Conservation (phyloP, 2,113 vertebrate species). For the Saccopteryx leptura region DNA sequence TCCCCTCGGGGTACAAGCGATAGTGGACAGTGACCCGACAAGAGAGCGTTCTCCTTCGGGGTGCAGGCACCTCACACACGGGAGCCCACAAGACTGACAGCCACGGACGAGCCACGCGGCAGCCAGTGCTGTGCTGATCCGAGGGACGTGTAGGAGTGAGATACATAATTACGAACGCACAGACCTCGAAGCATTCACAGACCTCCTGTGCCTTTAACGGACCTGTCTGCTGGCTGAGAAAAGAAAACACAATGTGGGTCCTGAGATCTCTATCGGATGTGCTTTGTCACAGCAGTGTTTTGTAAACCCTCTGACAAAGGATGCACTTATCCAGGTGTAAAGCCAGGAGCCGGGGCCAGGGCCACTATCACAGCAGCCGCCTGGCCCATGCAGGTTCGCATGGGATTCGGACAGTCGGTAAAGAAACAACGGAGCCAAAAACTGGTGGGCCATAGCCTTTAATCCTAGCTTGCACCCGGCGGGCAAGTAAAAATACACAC, state of each 20-base stretch:
- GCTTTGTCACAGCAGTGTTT: background rate
- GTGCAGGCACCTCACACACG: background rate
- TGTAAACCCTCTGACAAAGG: background rate
- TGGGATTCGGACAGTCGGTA: too few species aligned
- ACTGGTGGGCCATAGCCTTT: too few species aligned
- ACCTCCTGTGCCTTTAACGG: background rate
- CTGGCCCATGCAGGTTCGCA: too few species aligned
- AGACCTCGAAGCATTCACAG: background rate
- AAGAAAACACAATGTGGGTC: background rate
- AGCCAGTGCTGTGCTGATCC: accelerated
- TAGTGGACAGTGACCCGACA: accelerated
- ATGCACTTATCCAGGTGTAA: background rate
- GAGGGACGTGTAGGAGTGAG: background rate
- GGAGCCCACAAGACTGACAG: accelerated
- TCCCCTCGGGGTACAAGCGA: background rate
- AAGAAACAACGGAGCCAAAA: too few species aligned
- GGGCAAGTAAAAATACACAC: too few species aligned
- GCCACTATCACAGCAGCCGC: too few species aligned
- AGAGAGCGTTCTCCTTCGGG: background rate
- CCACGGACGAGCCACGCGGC: background rate
- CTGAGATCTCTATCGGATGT: background rate
- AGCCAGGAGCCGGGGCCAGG: too few species aligned
- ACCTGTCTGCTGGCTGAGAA: background rate
- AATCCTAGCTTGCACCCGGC: too few species aligned
- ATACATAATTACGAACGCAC: background rate